Evolutionary conservation across 2,888 invertebrate species (phyloP).

Genomic region (Tinea pellionella): DNA sequence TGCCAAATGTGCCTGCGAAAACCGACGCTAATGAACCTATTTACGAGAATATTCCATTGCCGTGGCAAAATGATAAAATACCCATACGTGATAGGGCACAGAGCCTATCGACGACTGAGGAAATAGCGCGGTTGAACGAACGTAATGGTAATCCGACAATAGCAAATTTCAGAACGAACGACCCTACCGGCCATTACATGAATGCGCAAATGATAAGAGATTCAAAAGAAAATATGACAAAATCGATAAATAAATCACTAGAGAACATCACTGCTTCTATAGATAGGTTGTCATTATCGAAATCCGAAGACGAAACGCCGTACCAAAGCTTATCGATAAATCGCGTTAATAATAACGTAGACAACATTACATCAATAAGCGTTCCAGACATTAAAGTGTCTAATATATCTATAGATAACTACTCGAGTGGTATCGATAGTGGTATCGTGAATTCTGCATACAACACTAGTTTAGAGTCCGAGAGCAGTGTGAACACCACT

Average conservation of each 20-base stretch:
- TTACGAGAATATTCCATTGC: constrained; percentile 83
- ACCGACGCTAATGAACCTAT: constrained; percentile 73
- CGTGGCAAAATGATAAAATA: constrained; percentile 62
- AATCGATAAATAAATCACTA: constrained; percentile 36
- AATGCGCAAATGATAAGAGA: constrained; percentile 60
- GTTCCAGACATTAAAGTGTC: constrained; percentile 30
- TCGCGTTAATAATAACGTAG: constrained; percentile 41
- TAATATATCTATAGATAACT: constrained; percentile 11
- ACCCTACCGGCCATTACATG: constrained; percentile 46
- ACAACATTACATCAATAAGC: constrained; percentile 53
- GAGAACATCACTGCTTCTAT: constrained; percentile 39
- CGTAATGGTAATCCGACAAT: constrained; percentile 36
- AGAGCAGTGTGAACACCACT: constrained; percentile 24
- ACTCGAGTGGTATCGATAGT: constrained; percentile 29
- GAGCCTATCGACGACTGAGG: constrained; percentile 79
- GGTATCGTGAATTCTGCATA: constrained; percentile 35
- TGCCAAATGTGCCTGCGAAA: constrained; percentile 51
- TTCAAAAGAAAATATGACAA: constrained; percentile 37
- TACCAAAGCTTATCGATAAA: constrained; percentile 58
- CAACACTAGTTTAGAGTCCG: constrained; percentile 35
- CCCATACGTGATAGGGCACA: constrained; percentile 68
- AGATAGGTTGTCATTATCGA: constrained; percentile 41
- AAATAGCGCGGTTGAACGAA: constrained; percentile 60
- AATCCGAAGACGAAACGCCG: constrained; percentile 44
- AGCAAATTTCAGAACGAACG: constrained; percentile 10